phyloP scores from a whole-genome alignment of 2,797 vertebrate genomes.

The Sandelia bainsii region DNA sequence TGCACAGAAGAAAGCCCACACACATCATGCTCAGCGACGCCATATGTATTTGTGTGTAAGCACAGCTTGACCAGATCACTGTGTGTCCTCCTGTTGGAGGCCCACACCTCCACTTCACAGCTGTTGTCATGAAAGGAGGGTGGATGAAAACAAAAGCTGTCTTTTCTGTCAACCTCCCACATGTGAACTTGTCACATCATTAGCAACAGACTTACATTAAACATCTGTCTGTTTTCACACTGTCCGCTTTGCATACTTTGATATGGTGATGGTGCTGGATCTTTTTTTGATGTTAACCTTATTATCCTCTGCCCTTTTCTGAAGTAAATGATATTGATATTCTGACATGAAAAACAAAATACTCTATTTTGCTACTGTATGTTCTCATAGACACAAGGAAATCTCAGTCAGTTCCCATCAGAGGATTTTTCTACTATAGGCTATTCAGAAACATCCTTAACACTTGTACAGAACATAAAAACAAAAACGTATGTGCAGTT shows the following conservation, averaged over 20 bases:
- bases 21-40: constrained; percentile 20
- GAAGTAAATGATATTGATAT: neutral
- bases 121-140: constrained; percentile 61
- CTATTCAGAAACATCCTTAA: neutral
- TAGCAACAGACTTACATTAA: constrained; percentile 18
- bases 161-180: constrained; percentile 58
- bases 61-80: constrained; percentile 43
- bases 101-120: constrained; percentile 70
- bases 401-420: neutral
- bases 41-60: constrained; percentile 29
- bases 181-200: constrained; percentile 50
- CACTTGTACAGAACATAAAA: neutral
- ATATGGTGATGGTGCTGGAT: neutral
- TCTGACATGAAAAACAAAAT: neutral
- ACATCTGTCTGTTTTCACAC: constrained; percentile 46
- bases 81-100: constrained; percentile 46
- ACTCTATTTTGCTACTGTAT: neutral
- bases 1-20: constrained; percentile 46
- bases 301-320: neutral
- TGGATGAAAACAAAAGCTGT: constrained; percentile 63
- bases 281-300: neutral
- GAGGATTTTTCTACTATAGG: neutral
- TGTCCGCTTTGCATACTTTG: constrained; percentile 4
- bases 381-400: neutral
- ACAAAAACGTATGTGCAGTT: neutral